Evolutionary conservation across 2,888 invertebrate genomes (phyloP).

Genomic region (Alloplasta piceator): DNA sequence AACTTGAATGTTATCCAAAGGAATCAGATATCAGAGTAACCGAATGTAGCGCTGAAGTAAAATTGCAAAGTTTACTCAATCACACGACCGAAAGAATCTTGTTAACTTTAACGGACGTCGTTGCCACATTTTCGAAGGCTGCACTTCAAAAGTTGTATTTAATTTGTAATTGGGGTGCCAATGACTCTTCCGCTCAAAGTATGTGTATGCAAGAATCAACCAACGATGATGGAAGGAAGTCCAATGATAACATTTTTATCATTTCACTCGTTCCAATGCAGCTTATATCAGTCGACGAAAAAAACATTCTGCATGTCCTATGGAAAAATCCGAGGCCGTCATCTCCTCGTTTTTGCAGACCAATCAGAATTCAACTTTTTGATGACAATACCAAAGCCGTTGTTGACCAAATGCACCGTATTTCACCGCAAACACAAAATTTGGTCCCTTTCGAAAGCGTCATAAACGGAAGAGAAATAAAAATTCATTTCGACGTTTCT

Average conservation of each 20-base stretch:
- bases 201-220: not conserved
- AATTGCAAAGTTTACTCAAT: slow-evolving; percentile 9
- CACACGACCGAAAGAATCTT: not conserved
- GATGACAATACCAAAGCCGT: not conserved
- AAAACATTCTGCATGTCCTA: not conserved
- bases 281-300: not conserved
- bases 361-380: slow-evolving; percentile 1
- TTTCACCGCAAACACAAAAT: not conserved
- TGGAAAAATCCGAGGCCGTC: slow-evolving; percentile 19
- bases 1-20: not conserved
- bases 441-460: not conserved
- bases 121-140: not conserved
- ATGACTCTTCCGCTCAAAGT: not conserved
- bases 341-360: slow-evolving; percentile 11
- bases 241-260: not conserved
- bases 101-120: not conserved
- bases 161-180: not conserved
- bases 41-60: slow-evolving; percentile 4
- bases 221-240: not conserved
- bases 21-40: not conserved
- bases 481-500: not conserved
- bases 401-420: not conserved
- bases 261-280: slow-evolving; percentile 6
- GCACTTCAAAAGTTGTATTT: not conserved
- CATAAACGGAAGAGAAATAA: not conserved